Evolutionary conservation across 2,797 vertebrate genomes (phyloP).

Genomic region (Ammospiza maritima): DNA sequence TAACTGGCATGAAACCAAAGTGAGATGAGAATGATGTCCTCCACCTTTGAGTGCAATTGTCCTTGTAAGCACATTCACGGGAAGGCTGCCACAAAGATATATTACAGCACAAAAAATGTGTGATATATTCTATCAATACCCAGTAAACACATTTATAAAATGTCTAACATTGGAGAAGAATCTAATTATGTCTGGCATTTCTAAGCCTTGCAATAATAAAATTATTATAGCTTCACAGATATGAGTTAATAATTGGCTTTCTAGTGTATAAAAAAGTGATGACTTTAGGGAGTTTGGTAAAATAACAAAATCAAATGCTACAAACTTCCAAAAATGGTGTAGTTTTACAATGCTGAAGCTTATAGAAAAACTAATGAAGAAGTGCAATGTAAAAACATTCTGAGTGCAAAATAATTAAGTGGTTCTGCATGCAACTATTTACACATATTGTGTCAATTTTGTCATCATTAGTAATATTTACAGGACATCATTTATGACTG

Average conservation of each 20-base stretch:
- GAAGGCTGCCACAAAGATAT: not conserved
- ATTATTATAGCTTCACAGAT: not conserved
- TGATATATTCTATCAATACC: not conserved
- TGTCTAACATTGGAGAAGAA: not conserved
- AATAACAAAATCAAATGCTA: not conserved
- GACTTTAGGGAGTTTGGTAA: not conserved
- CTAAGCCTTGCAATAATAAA: not conserved
- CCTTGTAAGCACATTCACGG: not conserved
- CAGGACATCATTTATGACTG: not conserved
- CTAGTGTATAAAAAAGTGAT: not conserved
- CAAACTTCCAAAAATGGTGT: not conserved
- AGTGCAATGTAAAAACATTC: not conserved
- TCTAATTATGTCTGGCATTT: not conserved
- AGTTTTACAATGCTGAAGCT: not conserved
- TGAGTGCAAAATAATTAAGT: not conserved
- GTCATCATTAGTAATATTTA: not conserved
- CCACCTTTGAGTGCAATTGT: not conserved
- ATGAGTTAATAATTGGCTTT: not conserved
- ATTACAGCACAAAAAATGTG: not conserved
- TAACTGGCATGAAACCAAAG: not conserved
- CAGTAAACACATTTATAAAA: not conserved
- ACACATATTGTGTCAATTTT: not conserved
- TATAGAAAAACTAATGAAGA: not conserved
- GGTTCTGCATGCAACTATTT: not conserved
- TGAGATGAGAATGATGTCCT: not conserved